A percentile compares a stretch with the other conserved stretches of the same genome.
These are phyloP conservation scores for Cydia splendana DNA, from an alignment of 1,140 invertebrate genomes.

Conservation along the genomic window DNA sequence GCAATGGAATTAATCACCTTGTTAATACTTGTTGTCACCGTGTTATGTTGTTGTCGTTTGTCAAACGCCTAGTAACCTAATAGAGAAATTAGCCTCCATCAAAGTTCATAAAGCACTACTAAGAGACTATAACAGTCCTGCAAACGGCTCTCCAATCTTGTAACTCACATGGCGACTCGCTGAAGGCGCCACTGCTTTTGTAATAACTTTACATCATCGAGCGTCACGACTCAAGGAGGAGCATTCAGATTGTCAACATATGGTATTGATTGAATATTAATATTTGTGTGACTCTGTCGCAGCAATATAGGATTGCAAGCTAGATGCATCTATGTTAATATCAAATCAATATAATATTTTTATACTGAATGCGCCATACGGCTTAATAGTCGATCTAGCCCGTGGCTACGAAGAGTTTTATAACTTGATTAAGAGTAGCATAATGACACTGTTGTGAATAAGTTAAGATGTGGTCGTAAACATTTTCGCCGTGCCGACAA, in stretches of 20 bases:
- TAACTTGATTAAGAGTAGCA: constrained; percentile 6
- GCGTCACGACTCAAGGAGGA: constrained; percentile 1
- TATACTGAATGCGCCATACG: neutral
- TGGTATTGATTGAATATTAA: neutral
- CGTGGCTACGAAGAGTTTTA: neutral
- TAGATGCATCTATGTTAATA: neutral
- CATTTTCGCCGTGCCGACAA: neutral
- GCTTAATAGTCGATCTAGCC: constrained; percentile 13
- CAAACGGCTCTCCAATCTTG: constrained; percentile 20
- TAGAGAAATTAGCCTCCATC: neutral
- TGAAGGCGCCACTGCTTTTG: constrained; percentile 12
- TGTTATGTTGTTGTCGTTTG: no score
- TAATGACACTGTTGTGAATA: neutral
- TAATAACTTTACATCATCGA: constrained; percentile 30
- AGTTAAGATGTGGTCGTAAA: neutral
- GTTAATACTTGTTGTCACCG: no score
- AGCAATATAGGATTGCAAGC: neutral
- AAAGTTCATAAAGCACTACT: constrained; percentile 9
- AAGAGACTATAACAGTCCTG: constrained; percentile 20
- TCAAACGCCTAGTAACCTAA: neutral
- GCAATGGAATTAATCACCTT: neutral
- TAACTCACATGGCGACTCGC: constrained; percentile 23
- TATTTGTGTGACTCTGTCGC: neutral
- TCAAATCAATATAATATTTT: neutral
- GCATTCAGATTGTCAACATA: neutral